Evolutionary conservation across 2,888 invertebrate species (phyloP).

Genomic region (Cynaeus angustus): DNA sequence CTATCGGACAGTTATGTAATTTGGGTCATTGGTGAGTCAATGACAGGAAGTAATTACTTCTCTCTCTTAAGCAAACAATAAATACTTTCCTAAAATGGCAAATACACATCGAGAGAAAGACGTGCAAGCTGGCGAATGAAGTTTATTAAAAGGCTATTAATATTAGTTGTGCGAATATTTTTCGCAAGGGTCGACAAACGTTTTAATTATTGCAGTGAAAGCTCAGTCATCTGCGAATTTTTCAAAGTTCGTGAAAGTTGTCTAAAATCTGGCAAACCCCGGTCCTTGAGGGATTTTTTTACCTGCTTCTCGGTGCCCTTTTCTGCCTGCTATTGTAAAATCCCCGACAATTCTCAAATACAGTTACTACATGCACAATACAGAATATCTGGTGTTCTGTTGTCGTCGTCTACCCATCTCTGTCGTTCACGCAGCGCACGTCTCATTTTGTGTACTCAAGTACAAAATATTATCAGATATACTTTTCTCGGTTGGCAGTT

Average conservation of each 20-base stretch:
- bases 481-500: slow-evolving; percentile 58
- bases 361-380: slow-evolving; percentile 42
- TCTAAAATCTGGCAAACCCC: background rate
- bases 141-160: too few species aligned
- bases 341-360: slow-evolving; percentile 41
- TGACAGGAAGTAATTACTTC: background rate
- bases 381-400: slow-evolving; percentile 34
- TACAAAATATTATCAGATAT: slow-evolving; percentile 59
- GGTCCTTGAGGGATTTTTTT: slow-evolving; percentile 33
- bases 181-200: too few species aligned
- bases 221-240: too few species aligned
- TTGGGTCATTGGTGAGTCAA: slow-evolving; percentile 14
- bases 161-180: too few species aligned
- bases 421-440: slow-evolving; percentile 7
- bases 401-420: slow-evolving; percentile 29
- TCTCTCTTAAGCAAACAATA: background rate
- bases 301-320: slow-evolving; percentile 40
- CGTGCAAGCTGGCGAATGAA: too few species aligned
- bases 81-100: too few species aligned
- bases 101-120: too few species aligned
- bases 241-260: background rate
- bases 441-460: slow-evolving; percentile 47
- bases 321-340: slow-evolving; percentile 41
- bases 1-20: background rate
- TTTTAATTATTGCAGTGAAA: too few species aligned